Evolutionary conservation across 2,797 vertebrate species (phyloP).

Genomic region (Novumbra hubbsi): DNA sequence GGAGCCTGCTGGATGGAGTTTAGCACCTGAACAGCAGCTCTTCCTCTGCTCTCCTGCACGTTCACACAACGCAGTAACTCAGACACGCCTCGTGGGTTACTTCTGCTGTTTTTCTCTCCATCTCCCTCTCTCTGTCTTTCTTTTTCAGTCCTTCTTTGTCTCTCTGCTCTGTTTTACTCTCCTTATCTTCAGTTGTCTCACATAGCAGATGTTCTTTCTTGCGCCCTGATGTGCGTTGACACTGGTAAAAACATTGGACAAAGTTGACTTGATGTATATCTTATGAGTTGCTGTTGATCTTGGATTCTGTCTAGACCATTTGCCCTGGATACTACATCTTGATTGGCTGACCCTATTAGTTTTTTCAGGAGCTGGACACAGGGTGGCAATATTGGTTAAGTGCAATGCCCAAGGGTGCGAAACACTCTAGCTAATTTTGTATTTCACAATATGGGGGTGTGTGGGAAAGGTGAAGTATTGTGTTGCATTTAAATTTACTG

Average conservation of each 20-base stretch:
- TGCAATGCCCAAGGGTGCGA: conserved; percentile 38
- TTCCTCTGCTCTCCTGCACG: conserved; percentile 2
- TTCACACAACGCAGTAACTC: conserved; percentile 40
- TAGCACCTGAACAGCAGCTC: conserved; percentile 46
- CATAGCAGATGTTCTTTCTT: conserved; percentile 43
- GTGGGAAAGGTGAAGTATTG: too few relatives aligned
- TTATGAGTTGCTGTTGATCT: background rate
- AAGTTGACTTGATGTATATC: background rate
- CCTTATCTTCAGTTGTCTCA: conserved; percentile 53
- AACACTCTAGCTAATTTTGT: conserved; percentile 23
- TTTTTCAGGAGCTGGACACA: conserved; percentile 31
- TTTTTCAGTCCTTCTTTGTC: background rate
- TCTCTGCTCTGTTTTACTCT: background rate
- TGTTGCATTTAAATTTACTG: too few relatives aligned
- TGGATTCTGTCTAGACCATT: background rate
- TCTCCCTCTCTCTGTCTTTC: background rate
- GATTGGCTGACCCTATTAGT: conserved; percentile 58
- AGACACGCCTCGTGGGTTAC: conserved; percentile 61
- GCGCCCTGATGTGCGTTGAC: background rate
- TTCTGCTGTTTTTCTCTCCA: conserved; percentile 39
- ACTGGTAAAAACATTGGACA: background rate
- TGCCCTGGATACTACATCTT: conserved; percentile 9
- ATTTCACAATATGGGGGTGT: conserved; percentile 43
- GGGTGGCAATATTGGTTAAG: conserved; percentile 55
- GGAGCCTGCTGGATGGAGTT: conserved; percentile 52